phyloP scores from a whole-genome alignment of 2,888 invertebrate species.

The Pachycephus smyrnensis region DNA sequence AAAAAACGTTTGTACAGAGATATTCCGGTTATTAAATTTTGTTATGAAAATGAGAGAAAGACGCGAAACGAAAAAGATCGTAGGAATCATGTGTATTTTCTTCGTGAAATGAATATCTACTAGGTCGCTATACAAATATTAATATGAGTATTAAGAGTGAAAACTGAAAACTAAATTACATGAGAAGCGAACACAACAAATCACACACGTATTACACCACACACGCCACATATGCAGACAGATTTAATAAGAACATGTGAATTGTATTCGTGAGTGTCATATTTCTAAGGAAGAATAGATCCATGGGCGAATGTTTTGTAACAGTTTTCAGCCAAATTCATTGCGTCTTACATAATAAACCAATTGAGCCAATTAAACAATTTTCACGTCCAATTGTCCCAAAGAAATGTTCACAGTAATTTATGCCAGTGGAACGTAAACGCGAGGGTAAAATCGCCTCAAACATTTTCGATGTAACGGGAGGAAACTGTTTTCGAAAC shows the following conservation, averaged over 20 bases:
- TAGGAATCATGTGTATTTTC: slow-evolving; percentile 66
- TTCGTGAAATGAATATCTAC: slow-evolving; percentile 59
- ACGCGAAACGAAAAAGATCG: slow-evolving; percentile 35
- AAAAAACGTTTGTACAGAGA: slow-evolving; percentile 66
- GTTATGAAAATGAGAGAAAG: slow-evolving; percentile 49
- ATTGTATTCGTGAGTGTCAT: slow-evolving; percentile 67
- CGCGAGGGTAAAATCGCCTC: background rate
- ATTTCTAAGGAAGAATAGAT: slow-evolving; percentile 66
- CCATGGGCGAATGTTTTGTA: slow-evolving; percentile 66
- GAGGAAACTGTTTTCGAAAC: slow-evolving; percentile 65
- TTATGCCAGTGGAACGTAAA: background rate
- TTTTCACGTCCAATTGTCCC: slow-evolving; percentile 19
- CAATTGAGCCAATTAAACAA: slow-evolving; percentile 9
- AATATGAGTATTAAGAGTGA: slow-evolving; percentile 56
- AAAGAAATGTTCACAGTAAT: slow-evolving; percentile 3
- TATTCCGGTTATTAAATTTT: slow-evolving; percentile 68
- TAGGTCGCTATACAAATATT: slow-evolving; percentile 57
- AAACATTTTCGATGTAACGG: slow-evolving; percentile 28
- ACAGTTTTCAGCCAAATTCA: slow-evolving; percentile 62
- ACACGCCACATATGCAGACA: background rate
- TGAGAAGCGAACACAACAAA: background rate
- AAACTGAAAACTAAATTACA: slow-evolving; percentile 6
- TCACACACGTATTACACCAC: background rate
- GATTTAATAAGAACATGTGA: slow-evolving; percentile 48
- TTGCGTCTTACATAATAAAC: slow-evolving; percentile 26